These are phyloP conservation scores for Samia ricini DNA, from an alignment of 1,140 invertebrate species.

Conservation along the genomic window DNA sequence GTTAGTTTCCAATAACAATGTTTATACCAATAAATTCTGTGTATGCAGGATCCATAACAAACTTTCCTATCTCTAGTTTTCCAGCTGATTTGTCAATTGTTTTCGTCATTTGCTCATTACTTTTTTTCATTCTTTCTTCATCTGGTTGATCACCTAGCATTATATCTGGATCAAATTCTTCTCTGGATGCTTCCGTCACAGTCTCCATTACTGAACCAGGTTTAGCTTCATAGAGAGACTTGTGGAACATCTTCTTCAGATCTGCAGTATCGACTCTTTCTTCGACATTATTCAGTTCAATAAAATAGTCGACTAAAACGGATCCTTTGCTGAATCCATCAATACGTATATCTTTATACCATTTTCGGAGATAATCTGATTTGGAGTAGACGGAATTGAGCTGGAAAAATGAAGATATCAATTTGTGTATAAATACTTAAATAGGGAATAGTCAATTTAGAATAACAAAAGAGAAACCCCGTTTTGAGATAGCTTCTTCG, in stretches of 20 bases:
- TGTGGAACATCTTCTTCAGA: constrained; percentile 89
- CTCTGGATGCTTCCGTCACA: constrained; percentile 38
- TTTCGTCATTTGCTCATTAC: constrained; percentile 77
- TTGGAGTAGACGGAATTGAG: constrained; percentile 89
- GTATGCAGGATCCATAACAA: constrained; percentile 89
- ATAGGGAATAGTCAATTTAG: background rate
- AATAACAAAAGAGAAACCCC: no score
- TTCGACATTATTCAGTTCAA: constrained; percentile 88
- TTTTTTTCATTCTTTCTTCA: constrained; percentile 77
- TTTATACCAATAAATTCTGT: constrained; percentile 91
- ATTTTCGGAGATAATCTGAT: constrained; percentile 85
- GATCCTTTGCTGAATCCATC: constrained; percentile 92
- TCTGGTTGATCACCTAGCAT: constrained; percentile 73
- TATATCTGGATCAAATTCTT: constrained; percentile 65
- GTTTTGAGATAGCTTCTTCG: no score
- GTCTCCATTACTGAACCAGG: constrained; percentile 68
- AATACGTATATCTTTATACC: constrained; percentile 91
- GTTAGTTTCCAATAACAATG: constrained; percentile 2
- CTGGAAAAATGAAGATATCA: constrained; percentile 78
- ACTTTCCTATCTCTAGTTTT: constrained; percentile 86
- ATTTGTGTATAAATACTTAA: constrained; percentile 4
- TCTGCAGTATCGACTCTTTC: constrained; percentile 88
- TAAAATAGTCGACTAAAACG: constrained; percentile 92
- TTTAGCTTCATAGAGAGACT: constrained; percentile 80
- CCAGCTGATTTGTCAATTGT: constrained; percentile 77